Conservation (phyloP, 2,797 vertebrate genomes). For the Falco berigora region DNA sequence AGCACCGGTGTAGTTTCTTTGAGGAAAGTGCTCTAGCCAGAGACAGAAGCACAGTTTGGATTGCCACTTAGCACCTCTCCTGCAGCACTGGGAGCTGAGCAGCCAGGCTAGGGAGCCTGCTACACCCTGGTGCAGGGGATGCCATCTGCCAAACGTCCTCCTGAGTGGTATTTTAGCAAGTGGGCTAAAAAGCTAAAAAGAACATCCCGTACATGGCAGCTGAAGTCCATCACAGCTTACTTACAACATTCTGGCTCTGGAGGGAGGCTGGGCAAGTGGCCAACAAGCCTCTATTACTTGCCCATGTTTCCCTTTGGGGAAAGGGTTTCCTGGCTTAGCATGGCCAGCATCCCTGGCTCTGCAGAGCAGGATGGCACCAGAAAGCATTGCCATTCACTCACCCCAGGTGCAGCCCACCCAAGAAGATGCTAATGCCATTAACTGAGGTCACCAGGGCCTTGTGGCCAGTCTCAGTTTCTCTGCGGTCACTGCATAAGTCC, state of each 20-base stretch:
- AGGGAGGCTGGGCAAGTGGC: slow-evolving; percentile 25
- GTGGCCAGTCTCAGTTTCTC: not conserved
- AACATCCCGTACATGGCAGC: not conserved
- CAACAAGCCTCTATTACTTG: not conserved
- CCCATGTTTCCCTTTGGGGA: not conserved
- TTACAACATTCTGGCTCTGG: slow-evolving; percentile 17
- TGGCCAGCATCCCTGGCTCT: not conserved
- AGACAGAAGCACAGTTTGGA: not conserved
- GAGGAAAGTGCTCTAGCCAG: not conserved
- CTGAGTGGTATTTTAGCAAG: not conserved
- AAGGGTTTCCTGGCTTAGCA: not conserved
- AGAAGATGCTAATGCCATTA: not conserved
- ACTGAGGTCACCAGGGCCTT: not conserved
- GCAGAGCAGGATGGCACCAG: not conserved
- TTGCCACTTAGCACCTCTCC: not conserved
- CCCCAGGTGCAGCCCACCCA: not conserved
- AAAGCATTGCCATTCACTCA: not conserved
- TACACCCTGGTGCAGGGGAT: not conserved
- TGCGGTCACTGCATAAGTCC: not conserved
- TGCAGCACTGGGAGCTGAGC: not conserved
- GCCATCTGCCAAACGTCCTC: slow-evolving; percentile 22
- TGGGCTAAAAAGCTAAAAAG: slow-evolving; percentile 30
- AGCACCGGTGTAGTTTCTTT: not conserved
- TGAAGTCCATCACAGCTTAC: slow-evolving; percentile 43
- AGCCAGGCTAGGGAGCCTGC: not conserved